Percentiles rank a stretch among this genome's conserved stretches.
Conservation (phyloP, 2,113 vertebrate species). For the Laterallus jamaicensis region DNA sequence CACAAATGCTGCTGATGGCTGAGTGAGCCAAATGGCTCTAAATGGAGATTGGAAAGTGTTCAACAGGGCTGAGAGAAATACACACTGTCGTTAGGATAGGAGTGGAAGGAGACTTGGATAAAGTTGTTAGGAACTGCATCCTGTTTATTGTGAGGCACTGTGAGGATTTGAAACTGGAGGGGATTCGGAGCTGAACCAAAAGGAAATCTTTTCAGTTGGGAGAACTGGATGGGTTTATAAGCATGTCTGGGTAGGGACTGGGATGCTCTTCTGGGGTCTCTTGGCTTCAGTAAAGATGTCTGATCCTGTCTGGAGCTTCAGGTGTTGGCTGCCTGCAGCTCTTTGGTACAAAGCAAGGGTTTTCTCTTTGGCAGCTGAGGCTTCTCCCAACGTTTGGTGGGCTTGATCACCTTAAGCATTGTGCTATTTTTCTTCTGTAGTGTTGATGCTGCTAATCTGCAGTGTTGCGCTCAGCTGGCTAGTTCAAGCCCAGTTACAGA, state of each 20-base stretch:
- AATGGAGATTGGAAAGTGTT: conserved; percentile 4
- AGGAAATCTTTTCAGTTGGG: neutral
- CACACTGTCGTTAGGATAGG: neutral
- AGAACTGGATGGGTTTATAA: neutral
- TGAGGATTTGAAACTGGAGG: neutral
- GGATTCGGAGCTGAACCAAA: neutral
- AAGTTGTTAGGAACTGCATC: neutral
- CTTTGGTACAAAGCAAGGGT: neutral
- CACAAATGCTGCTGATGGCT: conserved; percentile 1
- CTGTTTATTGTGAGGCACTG: neutral
- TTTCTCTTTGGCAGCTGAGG: neutral
- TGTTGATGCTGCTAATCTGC: neutral
- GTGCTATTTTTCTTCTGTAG: neutral
- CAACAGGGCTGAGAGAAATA: neutral
- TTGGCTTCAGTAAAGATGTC: neutral
- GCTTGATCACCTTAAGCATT: neutral
- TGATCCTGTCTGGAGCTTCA: neutral
- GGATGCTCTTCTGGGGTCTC: neutral
- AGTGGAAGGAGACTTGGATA: neutral
- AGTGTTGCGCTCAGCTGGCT: neutral
- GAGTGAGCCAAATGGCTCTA: conserved; percentile 37
- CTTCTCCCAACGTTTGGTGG: neutral
- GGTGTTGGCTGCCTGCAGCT: neutral
- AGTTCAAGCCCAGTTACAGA: neutral
- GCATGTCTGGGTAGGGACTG: neutral